Evolutionary conservation across 2,888 invertebrate species (phyloP).

Genomic region (Andricus curvator): DNA sequence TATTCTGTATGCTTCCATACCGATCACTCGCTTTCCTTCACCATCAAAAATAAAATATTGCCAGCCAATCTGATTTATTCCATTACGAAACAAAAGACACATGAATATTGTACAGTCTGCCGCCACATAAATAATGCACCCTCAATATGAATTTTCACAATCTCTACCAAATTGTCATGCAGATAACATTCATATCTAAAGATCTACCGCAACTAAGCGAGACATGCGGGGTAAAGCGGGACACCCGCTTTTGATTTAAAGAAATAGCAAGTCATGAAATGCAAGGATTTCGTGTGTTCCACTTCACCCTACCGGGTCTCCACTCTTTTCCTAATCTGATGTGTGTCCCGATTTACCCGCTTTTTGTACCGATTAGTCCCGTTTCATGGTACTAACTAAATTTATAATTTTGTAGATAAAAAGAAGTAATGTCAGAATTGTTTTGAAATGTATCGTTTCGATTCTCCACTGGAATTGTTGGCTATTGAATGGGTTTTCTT

Average conservation of each 20-base stretch:
- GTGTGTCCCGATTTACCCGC: too few relatives aligned
- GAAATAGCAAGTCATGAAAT: too few relatives aligned
- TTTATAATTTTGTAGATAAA: not conserved
- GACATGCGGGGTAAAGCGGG: too few relatives aligned
- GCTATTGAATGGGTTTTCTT: not conserved
- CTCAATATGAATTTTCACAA: constrained; percentile 10
- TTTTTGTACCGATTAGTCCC: too few relatives aligned
- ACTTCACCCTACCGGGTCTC: too few relatives aligned
- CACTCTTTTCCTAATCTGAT: too few relatives aligned
- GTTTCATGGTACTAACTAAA: not conserved
- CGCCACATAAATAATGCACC: constrained; percentile 30
- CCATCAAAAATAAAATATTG: constrained; percentile 39
- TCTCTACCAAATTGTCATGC: not conserved
- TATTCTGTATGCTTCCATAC: not conserved
- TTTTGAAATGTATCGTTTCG: not conserved
- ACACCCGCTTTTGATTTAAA: too few relatives aligned
- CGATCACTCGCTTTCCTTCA: constrained; percentile 31
- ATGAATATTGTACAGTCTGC: not conserved
- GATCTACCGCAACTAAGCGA: not conserved
- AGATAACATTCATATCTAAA: not conserved
- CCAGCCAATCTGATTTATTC: constrained; percentile 33
- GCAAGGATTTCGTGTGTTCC: too few relatives aligned
- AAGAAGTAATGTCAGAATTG: not conserved
- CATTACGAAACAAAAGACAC: constrained; percentile 35
- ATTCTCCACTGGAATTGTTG: not conserved